Base-by-base conservation (phyloP, 2,888 invertebrate species). In the Blastobasis adustella region DNA sequence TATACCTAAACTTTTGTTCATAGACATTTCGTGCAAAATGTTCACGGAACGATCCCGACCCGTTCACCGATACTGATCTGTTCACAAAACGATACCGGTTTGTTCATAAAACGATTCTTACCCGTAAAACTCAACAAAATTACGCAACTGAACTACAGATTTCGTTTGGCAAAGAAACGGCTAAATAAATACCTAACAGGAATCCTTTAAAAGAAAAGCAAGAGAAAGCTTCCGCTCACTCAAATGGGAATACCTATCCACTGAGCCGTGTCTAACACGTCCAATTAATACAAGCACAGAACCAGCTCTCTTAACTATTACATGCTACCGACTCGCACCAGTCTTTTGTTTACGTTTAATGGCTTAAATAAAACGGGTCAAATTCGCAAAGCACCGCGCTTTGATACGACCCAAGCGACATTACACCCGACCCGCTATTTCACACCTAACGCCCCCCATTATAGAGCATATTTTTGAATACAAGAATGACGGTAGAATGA, bases 261-360 rank as follows among this genome's bases (percentile, higher is more conserved):
- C 77, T 75, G 75, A 73, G 77, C 71, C 82, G 78, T 82, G 79
- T 82, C 79, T 80, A 80, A 83, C 82, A 83, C 78, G 76, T 79
- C 77, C 79, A 84, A 82, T 83, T 83, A 84, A 81, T 78, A 84
- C 73, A 80, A 76, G 74, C 76, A 71, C 66, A 69, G 64, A 69
- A 64, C 64, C 63, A 61, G 67, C 71, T 77, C 76, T 76, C 78
- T 79, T 82, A 79, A 82, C 82, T 82, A 83, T 82, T 78, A 81
- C 77, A 76, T 71, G 76, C 76, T 67, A 77, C 76, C 79, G 72
- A 71, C 75, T 69, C 72, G 74, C 69, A 71, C 76, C 73, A 80
- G 76, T 82, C 85, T 85, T 85, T 86, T 86, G 83, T 84, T 82
- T 82, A 81, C 82, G 82, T 76, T 78, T 85, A 87, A 86, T 85